phyloP scores from a whole-genome alignment of 2,888 invertebrate genomes.

The Phalera bucephala region DNA sequence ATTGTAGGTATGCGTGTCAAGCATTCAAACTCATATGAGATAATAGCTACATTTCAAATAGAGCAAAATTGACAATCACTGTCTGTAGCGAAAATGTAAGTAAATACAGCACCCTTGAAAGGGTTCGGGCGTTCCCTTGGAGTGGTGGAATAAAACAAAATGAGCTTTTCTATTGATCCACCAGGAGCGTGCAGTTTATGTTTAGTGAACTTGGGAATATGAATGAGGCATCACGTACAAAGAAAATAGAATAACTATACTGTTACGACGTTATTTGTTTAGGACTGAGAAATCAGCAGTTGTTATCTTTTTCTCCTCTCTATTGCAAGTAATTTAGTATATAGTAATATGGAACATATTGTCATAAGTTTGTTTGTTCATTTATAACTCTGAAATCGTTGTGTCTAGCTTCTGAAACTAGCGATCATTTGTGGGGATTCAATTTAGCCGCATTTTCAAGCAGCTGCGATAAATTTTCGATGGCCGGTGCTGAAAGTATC shows the following conservation, averaged over 20 bases:
- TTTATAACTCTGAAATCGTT: too few species aligned
- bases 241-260: slow-evolving; percentile 15
- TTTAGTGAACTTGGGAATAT: slow-evolving; percentile 51
- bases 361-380: too few species aligned
- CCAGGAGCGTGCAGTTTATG: slow-evolving; percentile 57
- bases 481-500: too few species aligned
- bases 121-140: slow-evolving; percentile 63
- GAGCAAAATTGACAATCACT: slow-evolving; percentile 25
- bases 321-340: too few species aligned
- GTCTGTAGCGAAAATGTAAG: slow-evolving; percentile 48
- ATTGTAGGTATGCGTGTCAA: too few species aligned
- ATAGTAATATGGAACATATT: too few species aligned
- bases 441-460: too few species aligned
- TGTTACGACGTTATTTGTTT: slow-evolving; percentile 24
- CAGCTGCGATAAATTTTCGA: too few species aligned
- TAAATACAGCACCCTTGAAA: slow-evolving; percentile 63
- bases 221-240: slow-evolving; percentile 32
- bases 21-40: too few species aligned
- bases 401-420: too few species aligned
- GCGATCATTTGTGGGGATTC: too few species aligned
- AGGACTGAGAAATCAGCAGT: slow-evolving; percentile 23
- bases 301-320: neutral
- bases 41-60: too few species aligned
- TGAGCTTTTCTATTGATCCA: slow-evolving; percentile 68
- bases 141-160: slow-evolving; percentile 71